A percentile compares a stretch with the other conserved stretches of the same genome.
These are phyloP conservation scores for Heloderma charlesbogerti DNA, from an alignment of 2,113 vertebrate species.

Conservation along the genomic window DNA sequence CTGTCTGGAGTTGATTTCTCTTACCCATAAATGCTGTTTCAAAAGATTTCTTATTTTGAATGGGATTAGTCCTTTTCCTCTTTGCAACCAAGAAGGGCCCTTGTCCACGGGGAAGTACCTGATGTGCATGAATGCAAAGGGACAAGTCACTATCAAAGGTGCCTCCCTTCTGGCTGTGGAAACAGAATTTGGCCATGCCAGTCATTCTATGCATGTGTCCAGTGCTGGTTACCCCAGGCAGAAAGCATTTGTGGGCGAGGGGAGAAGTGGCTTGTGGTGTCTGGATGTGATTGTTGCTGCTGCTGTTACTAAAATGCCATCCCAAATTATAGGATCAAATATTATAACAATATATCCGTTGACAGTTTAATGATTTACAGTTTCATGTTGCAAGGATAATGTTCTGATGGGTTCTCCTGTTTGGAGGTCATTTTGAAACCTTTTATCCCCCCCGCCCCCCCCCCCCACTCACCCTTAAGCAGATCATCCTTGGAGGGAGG, in stretches of 20 bases:
- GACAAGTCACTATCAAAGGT: slow-evolving; percentile 54
- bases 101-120: slow-evolving; percentile 72
- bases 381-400: slow-evolving; percentile 77
- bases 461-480: slow-evolving; percentile 4
- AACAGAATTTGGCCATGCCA: slow-evolving; percentile 73
- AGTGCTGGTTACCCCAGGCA: slow-evolving; percentile 60
- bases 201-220: slow-evolving; percentile 70
- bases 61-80: slow-evolving; percentile 68
- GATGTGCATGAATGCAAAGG: slow-evolving; percentile 59
- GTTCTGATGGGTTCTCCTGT: slow-evolving; percentile 77
- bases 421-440: slow-evolving; percentile 73
- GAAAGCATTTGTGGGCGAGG: slow-evolving; percentile 56
- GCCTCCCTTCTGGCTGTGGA: slow-evolving; percentile 67
- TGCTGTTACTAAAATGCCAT: slow-evolving; percentile 77
- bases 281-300: slow-evolving; percentile 77
- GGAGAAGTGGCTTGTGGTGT: slow-evolving; percentile 59
- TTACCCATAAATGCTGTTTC: slow-evolving; percentile 69
- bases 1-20: slow-evolving; percentile 69
- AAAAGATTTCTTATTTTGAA: slow-evolving; percentile 74
- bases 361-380: slow-evolving; percentile 85
- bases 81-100: slow-evolving; percentile 63
- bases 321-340: slow-evolving; percentile 83
- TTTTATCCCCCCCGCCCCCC: slow-evolving; percentile 24
- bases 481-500: slow-evolving; percentile 55
- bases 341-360: slow-evolving; percentile 77